Percentiles rank a stretch among this genome's conserved stretches.
Conservation (phyloP, 2,797 vertebrate genomes). For the Gallinago nigripennis region DNA sequence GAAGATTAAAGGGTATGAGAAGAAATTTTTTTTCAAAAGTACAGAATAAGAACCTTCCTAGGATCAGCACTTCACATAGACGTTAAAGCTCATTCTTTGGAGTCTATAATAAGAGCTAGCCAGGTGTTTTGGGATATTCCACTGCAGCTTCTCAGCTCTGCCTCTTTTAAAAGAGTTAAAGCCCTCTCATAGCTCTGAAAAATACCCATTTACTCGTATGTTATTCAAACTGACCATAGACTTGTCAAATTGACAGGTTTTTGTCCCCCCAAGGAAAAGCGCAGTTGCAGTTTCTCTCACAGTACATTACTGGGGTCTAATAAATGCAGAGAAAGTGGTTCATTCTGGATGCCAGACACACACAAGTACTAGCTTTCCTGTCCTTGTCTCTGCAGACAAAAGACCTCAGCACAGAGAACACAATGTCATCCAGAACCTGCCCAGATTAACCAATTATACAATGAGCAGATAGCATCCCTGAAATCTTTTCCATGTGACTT, state of each 20-base stretch:
- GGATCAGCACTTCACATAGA: neutral
- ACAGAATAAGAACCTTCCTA: neutral
- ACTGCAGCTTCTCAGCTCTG: neutral
- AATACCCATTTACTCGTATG: neutral
- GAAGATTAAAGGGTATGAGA: neutral
- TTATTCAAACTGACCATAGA: neutral
- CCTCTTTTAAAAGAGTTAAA: neutral
- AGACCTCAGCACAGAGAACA: neutral
- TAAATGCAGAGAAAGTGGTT: neutral
- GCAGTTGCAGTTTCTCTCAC: neutral
- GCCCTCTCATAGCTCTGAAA: neutral
- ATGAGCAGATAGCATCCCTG: neutral
- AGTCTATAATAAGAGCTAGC: neutral
- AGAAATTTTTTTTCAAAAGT: neutral
- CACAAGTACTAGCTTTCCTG: neutral
- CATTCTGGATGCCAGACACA: constrained; percentile 2
- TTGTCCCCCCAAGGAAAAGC: neutral
- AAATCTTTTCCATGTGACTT: neutral
- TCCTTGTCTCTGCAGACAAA: constrained; percentile 8
- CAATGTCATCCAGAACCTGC: neutral
- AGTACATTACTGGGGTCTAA: neutral
- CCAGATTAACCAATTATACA: neutral
- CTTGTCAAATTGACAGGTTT: neutral
- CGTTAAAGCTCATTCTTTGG: neutral
- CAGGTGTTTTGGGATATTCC: neutral